Evolutionary conservation across 2,888 invertebrate species (phyloP).

Genomic region (Coelinius sp.): DNA sequence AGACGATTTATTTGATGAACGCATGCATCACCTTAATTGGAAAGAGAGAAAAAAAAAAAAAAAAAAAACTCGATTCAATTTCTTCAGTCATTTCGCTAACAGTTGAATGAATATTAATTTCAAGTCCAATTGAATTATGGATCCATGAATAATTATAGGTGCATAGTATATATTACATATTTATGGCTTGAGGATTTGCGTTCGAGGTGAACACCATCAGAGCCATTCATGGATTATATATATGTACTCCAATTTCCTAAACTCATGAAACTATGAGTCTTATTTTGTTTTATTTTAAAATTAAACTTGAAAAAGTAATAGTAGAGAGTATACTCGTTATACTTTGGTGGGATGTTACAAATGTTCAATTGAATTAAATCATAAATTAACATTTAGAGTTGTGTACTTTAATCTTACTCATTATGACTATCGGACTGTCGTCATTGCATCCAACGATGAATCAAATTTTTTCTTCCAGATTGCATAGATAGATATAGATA

Average conservation of each 20-base stretch:
- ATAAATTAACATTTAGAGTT: too few species aligned
- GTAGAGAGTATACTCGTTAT: background rate
- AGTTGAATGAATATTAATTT: too few species aligned
- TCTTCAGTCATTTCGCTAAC: too few species aligned
- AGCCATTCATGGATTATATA: constrained; percentile 48
- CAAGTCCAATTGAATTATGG: too few species aligned
- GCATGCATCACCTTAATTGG: too few species aligned
- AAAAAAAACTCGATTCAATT: background rate
- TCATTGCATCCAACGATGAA: background rate
- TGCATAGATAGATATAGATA: too few species aligned
- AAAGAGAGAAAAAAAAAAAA: too few species aligned
- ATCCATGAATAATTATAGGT: background rate
- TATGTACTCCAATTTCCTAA: constrained; percentile 38
- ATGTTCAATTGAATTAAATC: too few species aligned
- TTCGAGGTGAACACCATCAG: constrained; percentile 54
- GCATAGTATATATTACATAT: background rate
- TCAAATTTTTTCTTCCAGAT: constrained; percentile 49
- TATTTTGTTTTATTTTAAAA: background rate
- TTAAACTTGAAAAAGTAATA: background rate
- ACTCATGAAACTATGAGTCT: constrained; percentile 10
- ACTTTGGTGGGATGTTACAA: too few species aligned
- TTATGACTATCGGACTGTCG: too few species aligned
- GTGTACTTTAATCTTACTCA: too few species aligned
- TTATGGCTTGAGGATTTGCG: constrained; percentile 48
- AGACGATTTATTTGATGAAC: background rate